A percentile compares a stretch with the other conserved stretches of the same genome.
These are phyloP conservation scores for Trachelipus rathkii DNA, from an alignment of 1,140 invertebrate genomes.

Conservation along the genomic window DNA sequence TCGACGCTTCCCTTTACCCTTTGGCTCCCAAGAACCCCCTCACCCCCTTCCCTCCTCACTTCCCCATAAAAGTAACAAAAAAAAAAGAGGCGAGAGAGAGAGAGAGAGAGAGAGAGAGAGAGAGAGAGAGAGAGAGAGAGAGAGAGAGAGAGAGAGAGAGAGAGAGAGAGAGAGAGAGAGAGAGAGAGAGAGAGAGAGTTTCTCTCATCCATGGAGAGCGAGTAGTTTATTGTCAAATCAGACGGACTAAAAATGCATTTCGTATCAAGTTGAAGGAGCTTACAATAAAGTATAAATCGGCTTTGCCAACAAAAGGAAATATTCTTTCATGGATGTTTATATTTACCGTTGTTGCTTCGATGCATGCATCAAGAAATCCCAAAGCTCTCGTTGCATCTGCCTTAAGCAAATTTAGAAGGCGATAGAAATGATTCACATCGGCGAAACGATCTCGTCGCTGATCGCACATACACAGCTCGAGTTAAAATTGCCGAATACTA, in stretches of 20 bases:
- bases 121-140: too few relatives aligned
- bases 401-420: slow-evolving; percentile 4
- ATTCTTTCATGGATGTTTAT: background rate
- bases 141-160: too few relatives aligned
- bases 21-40: background rate
- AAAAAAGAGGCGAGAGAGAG: too few relatives aligned
- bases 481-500: too few relatives aligned
- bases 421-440: background rate
- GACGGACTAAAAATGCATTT: slow-evolving; percentile 3
- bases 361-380: background rate
- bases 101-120: too few relatives aligned
- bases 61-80: too few relatives aligned
- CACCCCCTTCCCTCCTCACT: background rate
- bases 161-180: too few relatives aligned
- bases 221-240: slow-evolving; percentile 11
- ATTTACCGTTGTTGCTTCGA: background rate
- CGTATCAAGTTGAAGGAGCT: background rate
- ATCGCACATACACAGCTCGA: too few relatives aligned
- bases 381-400: background rate
- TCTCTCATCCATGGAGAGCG: background rate
- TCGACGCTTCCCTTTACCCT: background rate
- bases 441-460: too few relatives aligned
- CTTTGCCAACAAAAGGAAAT: background rate
- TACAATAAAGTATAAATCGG: slow-evolving; percentile 13
- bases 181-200: background rate